phyloP scores from a whole-genome alignment of 2,888 invertebrate genomes.

The Lasius fuliginosus region DNA sequence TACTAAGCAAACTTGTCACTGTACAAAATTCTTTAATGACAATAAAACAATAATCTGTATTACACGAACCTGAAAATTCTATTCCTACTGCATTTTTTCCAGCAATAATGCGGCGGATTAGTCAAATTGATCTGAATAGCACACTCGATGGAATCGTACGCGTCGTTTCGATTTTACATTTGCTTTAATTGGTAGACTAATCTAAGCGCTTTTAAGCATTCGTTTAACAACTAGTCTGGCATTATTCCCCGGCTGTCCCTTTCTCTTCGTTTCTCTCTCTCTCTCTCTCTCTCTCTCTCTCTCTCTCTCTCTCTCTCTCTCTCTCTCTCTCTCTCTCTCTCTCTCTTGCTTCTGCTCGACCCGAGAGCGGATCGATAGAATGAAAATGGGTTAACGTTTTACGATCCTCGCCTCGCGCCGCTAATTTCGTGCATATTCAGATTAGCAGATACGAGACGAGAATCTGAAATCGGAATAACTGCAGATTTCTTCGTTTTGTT shows the following conservation, averaged over 20 bases:
- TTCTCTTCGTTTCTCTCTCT: conserved; percentile 19
- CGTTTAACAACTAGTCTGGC: conserved; percentile 65
- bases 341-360: conserved; percentile 25
- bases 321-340: conserved; percentile 20
- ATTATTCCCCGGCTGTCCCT: conserved; percentile 55
- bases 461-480: conserved; percentile 49
- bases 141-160: conserved; percentile 58
- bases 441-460: conserved; percentile 52
- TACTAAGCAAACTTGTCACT: background rate
- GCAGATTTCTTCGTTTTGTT: conserved; percentile 42
- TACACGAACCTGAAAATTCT: background rate
- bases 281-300: conserved; percentile 19
- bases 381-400: conserved; percentile 64
- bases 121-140: background rate
- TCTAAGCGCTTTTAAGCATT: conserved; percentile 69
- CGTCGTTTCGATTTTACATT: conserved; percentile 59
- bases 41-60: background rate
- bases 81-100: background rate
- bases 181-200: conserved; percentile 68
- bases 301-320: conserved; percentile 30
- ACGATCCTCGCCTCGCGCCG: conserved; percentile 56
- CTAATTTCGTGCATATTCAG: conserved; percentile 57
- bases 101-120: conserved; percentile 13
- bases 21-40: background rate
- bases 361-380: conserved; percentile 62